These are phyloP conservation scores for Adrianichthys oophorus DNA, from an alignment of 2,797 vertebrate species.

Conservation along the genomic window DNA sequence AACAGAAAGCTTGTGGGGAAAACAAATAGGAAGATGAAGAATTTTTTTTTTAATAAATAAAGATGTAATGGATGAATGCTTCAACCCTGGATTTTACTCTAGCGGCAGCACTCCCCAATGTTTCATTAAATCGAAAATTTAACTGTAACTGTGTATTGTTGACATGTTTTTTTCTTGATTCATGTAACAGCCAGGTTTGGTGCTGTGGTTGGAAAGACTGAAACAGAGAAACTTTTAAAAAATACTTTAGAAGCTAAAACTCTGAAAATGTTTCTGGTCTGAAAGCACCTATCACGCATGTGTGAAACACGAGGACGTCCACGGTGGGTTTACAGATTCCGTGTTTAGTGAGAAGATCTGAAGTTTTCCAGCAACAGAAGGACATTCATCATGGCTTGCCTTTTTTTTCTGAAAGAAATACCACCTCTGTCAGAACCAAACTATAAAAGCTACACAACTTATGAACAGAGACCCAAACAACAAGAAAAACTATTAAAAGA, in stretches of 20 bases:
- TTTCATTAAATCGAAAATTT: not conserved
- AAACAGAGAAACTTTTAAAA: not conserved
- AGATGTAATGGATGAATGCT: too few relatives aligned
- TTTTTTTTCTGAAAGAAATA: conserved; percentile 77
- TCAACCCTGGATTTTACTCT: too few relatives aligned
- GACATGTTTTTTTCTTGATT: not conserved
- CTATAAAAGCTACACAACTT: conserved; percentile 68
- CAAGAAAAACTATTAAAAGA: conserved; percentile 52
- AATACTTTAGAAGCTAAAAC: not conserved
- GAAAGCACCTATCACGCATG: conserved; percentile 19
- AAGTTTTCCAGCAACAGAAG: conserved; percentile 65
- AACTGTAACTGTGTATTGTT: not conserved
- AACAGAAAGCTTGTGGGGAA: too few relatives aligned
- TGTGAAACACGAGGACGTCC: conserved; percentile 31
- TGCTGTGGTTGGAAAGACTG: not conserved
- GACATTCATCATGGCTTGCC: conserved; percentile 79
- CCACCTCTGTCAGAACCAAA: conserved; percentile 77
- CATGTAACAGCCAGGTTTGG: not conserved
- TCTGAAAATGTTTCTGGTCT: not conserved
- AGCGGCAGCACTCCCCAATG: too few relatives aligned
- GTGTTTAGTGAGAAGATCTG: conserved; percentile 41
- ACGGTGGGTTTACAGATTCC: conserved; percentile 34
- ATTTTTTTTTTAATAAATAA: too few relatives aligned
- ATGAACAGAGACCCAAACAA: conserved; percentile 45
- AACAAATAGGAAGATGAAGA: too few relatives aligned